Percentiles rank a stretch among this genome's conserved stretches.
Evolutionary conservation across 2,888 invertebrate genomes (phyloP).

Genomic region (Syritta pipiens): DNA sequence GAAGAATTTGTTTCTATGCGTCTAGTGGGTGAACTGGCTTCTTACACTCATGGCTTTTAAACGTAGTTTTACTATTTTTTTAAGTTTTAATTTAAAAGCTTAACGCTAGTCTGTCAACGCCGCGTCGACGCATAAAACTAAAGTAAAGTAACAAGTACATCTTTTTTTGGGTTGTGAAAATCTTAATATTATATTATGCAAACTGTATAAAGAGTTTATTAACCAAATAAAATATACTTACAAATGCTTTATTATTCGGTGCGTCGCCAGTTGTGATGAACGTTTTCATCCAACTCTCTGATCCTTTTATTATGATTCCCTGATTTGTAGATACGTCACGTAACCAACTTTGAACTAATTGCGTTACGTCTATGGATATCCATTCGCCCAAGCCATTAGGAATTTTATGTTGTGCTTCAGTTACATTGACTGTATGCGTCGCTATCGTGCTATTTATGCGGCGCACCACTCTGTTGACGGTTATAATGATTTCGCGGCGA

Average conservation of each 20-base stretch:
- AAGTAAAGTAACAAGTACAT: neutral
- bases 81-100: no score
- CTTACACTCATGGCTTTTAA: no score
- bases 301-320: conserved; percentile 87
- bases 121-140: no score
- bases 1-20: no score
- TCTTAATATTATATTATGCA: neutral
- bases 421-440: conserved; percentile 75
- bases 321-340: conserved; percentile 86
- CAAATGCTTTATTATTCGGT: conserved; percentile 81
- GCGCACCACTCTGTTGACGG: conserved; percentile 74
- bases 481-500: conserved; percentile 73
- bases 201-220: neutral
- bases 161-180: no score
- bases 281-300: conserved; percentile 83
- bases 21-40: no score
- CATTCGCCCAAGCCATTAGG: conserved; percentile 80
- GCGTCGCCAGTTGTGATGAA: conserved; percentile 84
- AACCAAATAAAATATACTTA: conserved; percentile 70
- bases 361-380: conserved; percentile 87
- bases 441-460: conserved; percentile 72
- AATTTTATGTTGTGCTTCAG: conserved; percentile 75
- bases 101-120: no score
- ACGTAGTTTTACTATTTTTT: no score
- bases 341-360: conserved; percentile 88